Evolutionary conservation across 2,888 invertebrate species (phyloP).

Genomic region (Clunio marinus): DNA sequence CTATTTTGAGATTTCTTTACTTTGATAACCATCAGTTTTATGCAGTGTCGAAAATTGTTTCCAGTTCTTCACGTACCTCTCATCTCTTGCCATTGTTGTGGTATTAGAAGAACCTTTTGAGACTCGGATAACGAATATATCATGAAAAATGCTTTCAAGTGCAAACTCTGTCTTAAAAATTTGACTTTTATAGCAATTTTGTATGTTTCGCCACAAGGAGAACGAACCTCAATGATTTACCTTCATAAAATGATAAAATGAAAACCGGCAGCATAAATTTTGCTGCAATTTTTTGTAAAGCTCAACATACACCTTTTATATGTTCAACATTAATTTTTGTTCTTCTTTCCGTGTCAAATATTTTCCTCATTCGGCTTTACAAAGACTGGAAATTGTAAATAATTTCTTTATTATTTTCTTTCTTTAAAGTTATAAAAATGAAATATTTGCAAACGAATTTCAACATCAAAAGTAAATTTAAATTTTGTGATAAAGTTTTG

Average conservation of each 20-base stretch:
- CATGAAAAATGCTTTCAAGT: slow-evolving; percentile 1
- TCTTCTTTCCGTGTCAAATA: not conserved
- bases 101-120: not conserved
- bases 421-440: too few relatives aligned
- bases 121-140: not conserved
- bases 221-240: not conserved
- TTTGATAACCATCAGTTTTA: not conserved
- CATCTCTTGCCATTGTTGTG: slow-evolving; percentile 4
- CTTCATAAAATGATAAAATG: not conserved
- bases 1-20: slow-evolving; percentile 7
- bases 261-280: not conserved
- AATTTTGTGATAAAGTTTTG: too few relatives aligned
- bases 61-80: not conserved
- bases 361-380: not conserved
- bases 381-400: too few relatives aligned
- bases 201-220: slow-evolving; percentile 1
- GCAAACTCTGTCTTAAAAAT: not conserved
- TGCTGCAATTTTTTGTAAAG: slow-evolving; percentile 18
- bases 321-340: not conserved
- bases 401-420: too few relatives aligned
- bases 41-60: not conserved
- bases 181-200: not conserved
- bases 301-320: not conserved
- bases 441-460: too few relatives aligned
- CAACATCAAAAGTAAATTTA: too few relatives aligned